Evolutionary conservation across 1,140 invertebrate genomes (phyloP).

Genomic region (Drosophila rufa): DNA sequence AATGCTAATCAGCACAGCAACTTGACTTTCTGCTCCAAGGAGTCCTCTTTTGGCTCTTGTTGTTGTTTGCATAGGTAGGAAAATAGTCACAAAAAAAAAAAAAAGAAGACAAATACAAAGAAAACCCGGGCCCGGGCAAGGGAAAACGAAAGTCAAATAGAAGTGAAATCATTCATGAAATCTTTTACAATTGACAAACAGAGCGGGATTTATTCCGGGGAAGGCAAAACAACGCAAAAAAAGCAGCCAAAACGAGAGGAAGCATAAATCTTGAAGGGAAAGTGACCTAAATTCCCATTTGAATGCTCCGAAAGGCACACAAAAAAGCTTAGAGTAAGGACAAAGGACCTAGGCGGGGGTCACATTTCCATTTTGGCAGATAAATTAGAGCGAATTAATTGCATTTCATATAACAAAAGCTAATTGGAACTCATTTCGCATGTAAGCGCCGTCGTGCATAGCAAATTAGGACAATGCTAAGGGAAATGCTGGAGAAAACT

Average conservation of each 20-base stretch:
- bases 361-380: conserved; percentile 65
- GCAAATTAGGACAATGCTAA: conserved; percentile 59
- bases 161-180: conserved; percentile 83
- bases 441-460: conserved; percentile 73
- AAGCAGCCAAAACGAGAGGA: conserved; percentile 17
- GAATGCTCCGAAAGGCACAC: conserved; percentile 47
- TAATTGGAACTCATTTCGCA: conserved; percentile 83
- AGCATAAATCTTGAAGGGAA: conserved; percentile 67
- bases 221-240: not conserved
- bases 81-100: conserved; percentile 34
- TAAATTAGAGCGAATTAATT: conserved; percentile 84
- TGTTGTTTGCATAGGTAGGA: conserved; percentile 41
- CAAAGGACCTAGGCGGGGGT: conserved; percentile 18
- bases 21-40: conserved; percentile 62
- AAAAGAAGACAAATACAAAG: conserved; percentile 14
- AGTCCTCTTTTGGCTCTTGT: conserved; percentile 13
- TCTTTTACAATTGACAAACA: conserved; percentile 77
- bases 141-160: conserved; percentile 70
- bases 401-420: conserved; percentile 80
- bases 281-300: conserved; percentile 70
- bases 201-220: conserved; percentile 18
- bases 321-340: conserved; percentile 25
- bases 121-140: conserved; percentile 14
- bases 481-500: conserved; percentile 1
- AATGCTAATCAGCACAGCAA: conserved; percentile 72